Conservation (phyloP, 1,140 invertebrate species). For the Ceratitis capitata region DNA sequence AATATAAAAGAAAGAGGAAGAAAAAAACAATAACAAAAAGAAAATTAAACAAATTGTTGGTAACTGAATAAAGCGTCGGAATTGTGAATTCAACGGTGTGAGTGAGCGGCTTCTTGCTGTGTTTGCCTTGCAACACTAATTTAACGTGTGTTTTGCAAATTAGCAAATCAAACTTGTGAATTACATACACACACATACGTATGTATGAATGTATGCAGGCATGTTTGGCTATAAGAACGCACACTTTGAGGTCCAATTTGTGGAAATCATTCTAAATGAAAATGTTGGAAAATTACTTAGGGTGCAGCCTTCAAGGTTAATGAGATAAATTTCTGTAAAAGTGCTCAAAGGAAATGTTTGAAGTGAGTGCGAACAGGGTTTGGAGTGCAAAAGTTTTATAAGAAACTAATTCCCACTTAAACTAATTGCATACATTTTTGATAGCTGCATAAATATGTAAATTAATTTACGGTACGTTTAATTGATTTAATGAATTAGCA, state of each 20-base stretch:
- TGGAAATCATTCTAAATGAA: neutral
- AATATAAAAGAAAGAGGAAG: no score
- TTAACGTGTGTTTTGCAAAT: conserved; percentile 27
- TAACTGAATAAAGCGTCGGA: neutral
- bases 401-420: neutral
- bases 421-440: neutral
- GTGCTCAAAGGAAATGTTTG: neutral
- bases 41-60: neutral
- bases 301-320: neutral
- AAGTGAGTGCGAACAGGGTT: neutral
- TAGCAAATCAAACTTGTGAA: neutral
- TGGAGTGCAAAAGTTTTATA: neutral
- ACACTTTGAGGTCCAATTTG: neutral
- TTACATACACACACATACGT: no score
- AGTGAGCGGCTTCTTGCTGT: neutral
- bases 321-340: neutral
- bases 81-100: neutral
- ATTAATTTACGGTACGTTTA: no score
- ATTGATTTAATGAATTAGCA: no score
- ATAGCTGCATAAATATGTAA: no score
- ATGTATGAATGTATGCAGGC: neutral
- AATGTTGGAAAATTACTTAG: neutral
- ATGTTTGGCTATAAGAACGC: neutral
- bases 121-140: conserved; percentile 10
- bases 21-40: no score